Conservation (phyloP, 2,797 vertebrate species). For the Takifugu ocellatus region DNA sequence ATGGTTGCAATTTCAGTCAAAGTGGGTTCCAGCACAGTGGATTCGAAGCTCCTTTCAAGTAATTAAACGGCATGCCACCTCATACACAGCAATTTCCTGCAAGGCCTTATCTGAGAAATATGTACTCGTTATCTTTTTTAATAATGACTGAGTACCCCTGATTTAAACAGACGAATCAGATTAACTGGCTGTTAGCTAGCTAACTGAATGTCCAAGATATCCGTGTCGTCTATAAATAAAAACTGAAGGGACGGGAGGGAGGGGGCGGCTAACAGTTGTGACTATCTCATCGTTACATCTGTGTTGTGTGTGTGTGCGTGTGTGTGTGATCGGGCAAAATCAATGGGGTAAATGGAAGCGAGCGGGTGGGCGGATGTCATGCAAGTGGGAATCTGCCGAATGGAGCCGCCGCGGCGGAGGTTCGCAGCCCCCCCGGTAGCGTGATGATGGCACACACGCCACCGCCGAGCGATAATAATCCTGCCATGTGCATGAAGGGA, state of each 20-base stretch:
- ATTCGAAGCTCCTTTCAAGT: constrained; percentile 69
- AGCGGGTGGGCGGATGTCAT: constrained; percentile 41
- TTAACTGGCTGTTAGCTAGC: constrained; percentile 58
- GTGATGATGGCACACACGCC: constrained; percentile 47
- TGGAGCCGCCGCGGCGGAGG: constrained; percentile 42
- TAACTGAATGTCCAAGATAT: constrained; percentile 53
- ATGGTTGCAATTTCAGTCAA: constrained; percentile 49
- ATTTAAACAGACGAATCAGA: constrained; percentile 40
- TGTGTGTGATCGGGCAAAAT: constrained; percentile 44
- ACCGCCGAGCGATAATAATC: constrained; percentile 62
- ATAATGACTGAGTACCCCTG: constrained; percentile 66
- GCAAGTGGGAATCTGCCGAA: constrained; percentile 21
- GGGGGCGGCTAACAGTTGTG: constrained; percentile 42
- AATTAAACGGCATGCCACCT: constrained; percentile 75
- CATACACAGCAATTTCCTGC: constrained; percentile 71
- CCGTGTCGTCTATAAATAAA: constrained; percentile 54
- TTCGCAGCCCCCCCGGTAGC: constrained; percentile 39
- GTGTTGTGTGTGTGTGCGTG: background rate
- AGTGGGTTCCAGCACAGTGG: constrained; percentile 56
- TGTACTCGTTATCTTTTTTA: constrained; percentile 71
- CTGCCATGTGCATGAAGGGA: constrained; percentile 67
- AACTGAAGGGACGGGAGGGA: constrained; percentile 12
- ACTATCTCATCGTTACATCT: constrained; percentile 45
- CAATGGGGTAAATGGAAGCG: constrained; percentile 49
- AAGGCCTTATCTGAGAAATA: constrained; percentile 69